These are phyloP conservation scores for Trematocara unimaculatum DNA, from an alignment of 2,113 vertebrate species.

Conservation along the genomic window DNA sequence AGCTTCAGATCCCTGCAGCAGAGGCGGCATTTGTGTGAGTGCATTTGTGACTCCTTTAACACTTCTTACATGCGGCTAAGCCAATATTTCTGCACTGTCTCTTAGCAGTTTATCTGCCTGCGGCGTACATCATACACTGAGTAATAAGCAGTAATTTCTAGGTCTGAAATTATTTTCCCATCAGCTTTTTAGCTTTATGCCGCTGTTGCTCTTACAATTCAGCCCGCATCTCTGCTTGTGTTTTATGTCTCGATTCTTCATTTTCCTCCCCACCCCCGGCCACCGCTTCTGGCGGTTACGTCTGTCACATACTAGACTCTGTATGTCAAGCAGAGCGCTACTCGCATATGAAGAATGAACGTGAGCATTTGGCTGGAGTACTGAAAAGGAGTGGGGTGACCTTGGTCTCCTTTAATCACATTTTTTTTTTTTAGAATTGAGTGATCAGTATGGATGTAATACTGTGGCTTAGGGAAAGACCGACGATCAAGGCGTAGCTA, in stretches of 20 bases:
- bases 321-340: background rate
- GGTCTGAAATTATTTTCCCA: background rate
- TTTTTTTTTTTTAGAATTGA: background rate
- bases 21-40: background rate
- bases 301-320: background rate
- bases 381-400: background rate
- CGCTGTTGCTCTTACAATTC: background rate
- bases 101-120: background rate
- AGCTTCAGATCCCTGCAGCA: constrained; percentile 89
- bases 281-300: background rate
- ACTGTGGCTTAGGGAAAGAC: background rate
- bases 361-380: background rate
- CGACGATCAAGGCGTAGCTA: background rate
- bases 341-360: background rate
- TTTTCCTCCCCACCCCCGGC: background rate
- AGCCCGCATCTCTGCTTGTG: background rate
- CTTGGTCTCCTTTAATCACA: background rate
- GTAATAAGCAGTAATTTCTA: background rate
- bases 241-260: background rate
- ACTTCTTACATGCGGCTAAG: background rate
- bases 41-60: background rate
- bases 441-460: background rate
- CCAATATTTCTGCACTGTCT: background rate
- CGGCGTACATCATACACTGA: background rate
- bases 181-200: background rate